Evolutionary conservation across 2,888 invertebrate species (phyloP), one percentile per base, ranked within the genome.

Genomic region (Hecatera dysodea): DNA sequence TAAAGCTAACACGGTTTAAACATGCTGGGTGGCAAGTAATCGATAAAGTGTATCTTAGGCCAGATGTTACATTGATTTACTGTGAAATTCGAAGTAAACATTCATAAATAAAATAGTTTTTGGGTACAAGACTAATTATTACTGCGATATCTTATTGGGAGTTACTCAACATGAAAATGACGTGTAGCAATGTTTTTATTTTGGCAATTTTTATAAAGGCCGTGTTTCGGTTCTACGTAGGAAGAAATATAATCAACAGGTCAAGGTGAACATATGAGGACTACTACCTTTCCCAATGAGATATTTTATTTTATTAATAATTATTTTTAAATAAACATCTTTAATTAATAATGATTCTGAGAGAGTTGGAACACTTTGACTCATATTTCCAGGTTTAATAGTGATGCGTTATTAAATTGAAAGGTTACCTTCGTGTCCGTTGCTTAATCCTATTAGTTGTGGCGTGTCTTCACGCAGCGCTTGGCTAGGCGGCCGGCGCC

Each of bases 401-500:
- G 9, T 8, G 33, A 50, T 24, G 15, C 6, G 3, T 48, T 36
- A 24, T 46, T 42, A 0, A 39, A 55, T 52, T 27, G 0, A 22
- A 39, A 50, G n/a, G 48, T 68, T 68, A 92, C 93, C 94, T 90
- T 95, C 95, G 67, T 95, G 96, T 76, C 96, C 96, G 76, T 96
- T 96, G 78, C 95, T 96, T 64, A 96, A 92, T 67, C 94, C 95
- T 57, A 93, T 91, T 75, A 90, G 91, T 56, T 90, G 91, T 22
- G 93, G 92, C 8, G 93, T 90, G 74, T 96, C 96, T 68, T 96
- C 96, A 7, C 96, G 90, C 2, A 95, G 89, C 9, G 93, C 95
- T 78, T 96, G 96, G 78, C 97, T 97, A 9, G 97, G 97, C 48
- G 97, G 97, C 36, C 97, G 92, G 19, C 97, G 96, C 11, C 97